A percentile compares a stretch with the other conserved stretches of the same genome.
These are phyloP conservation scores for Cryptomyrus ogoouensis DNA, from an alignment of 2,113 vertebrate genomes.

Conservation along the genomic window DNA sequence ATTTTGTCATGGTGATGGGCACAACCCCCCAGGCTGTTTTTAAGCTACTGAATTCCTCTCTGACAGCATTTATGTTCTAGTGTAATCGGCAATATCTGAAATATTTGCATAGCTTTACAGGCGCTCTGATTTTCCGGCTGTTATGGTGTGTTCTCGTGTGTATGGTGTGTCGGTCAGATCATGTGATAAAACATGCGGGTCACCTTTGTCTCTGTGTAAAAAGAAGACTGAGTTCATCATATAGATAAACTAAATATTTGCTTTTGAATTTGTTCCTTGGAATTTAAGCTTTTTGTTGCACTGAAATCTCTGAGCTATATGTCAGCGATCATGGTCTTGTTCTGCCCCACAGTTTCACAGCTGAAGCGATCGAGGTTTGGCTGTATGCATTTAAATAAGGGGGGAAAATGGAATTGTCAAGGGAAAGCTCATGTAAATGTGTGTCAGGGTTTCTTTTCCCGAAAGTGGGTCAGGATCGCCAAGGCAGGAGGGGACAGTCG, in stretches of 20 bases:
- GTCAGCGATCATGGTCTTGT: background rate
- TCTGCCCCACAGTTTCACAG: background rate
- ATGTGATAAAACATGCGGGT: background rate
- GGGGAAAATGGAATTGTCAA: background rate
- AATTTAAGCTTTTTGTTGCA: background rate
- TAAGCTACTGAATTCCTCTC: background rate
- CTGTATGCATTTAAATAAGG: background rate
- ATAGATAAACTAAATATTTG: background rate
- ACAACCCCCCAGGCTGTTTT: too few species aligned
- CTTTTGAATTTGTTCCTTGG: background rate
- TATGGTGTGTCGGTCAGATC: background rate
- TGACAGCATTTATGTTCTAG: background rate
- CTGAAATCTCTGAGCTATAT: background rate
- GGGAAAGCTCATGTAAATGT: slow-evolving; percentile 30
- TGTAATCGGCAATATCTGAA: background rate
- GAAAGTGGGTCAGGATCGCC: slow-evolving; percentile 41
- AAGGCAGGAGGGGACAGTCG: background rate
- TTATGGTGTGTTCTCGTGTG: background rate
- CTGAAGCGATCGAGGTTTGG: background rate
- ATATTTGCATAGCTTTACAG: background rate
- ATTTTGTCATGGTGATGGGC: background rate
- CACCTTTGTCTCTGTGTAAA: background rate
- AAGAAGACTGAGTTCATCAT: background rate
- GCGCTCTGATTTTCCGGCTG: background rate
- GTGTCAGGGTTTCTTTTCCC: slow-evolving; percentile 27